A percentile compares a stretch with the other conserved stretches of the same genome.
Evolutionary conservation across 2,113 vertebrate species (phyloP).

Genomic region (Recurvirostra avosetta): DNA sequence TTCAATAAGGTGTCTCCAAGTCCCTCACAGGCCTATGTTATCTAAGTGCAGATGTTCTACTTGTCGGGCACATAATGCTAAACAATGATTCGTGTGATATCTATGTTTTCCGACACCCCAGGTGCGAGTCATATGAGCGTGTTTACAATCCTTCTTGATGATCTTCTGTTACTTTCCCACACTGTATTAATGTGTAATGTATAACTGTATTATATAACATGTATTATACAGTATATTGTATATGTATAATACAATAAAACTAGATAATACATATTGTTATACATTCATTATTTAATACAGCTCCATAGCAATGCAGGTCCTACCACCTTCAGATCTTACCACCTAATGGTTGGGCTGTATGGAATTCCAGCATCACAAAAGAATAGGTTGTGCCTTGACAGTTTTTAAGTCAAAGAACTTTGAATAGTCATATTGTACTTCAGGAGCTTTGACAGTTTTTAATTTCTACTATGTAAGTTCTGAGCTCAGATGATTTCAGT

Average conservation of each 20-base stretch:
- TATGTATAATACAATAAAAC: background rate
- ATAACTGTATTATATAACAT: background rate
- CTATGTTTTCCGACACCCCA: background rate
- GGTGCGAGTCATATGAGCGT: background rate
- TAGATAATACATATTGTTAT: background rate
- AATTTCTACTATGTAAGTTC: constrained; percentile 70
- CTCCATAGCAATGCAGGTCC: background rate
- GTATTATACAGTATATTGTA: background rate
- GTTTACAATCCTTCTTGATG: background rate
- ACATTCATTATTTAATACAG: background rate
- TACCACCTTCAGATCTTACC: background rate
- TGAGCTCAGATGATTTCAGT: constrained; percentile 64
- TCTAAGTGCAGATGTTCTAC: background rate
- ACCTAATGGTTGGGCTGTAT: background rate
- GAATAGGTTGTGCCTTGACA: background rate
- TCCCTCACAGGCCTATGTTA: background rate
- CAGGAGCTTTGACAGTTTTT: constrained; percentile 79
- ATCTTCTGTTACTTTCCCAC: background rate
- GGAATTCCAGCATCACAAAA: background rate
- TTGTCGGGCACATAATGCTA: background rate
- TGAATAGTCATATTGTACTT: background rate
- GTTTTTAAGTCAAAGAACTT: background rate
- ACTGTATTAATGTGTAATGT: background rate
- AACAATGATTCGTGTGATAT: background rate
- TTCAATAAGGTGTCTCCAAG: background rate